Conservation (phyloP, 2,113 vertebrate genomes). For the Scopus umbretta region DNA sequence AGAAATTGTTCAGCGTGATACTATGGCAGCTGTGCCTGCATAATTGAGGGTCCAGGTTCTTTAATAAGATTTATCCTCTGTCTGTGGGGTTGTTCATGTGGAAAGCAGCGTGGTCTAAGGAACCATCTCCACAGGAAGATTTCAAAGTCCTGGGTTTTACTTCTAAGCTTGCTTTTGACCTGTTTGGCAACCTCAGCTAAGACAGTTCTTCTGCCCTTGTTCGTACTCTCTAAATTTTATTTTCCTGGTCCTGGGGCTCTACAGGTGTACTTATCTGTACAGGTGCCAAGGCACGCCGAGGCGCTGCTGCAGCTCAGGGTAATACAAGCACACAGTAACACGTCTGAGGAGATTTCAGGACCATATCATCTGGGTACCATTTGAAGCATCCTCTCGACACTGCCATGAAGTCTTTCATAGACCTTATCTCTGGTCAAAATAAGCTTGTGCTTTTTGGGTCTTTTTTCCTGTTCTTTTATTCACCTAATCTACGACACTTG, state of each 20-base stretch:
- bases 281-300: neutral
- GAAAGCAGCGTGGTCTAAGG: neutral
- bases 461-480: neutral
- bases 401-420: neutral
- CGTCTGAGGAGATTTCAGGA: neutral
- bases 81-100: neutral
- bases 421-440: neutral
- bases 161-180: neutral
- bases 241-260: neutral
- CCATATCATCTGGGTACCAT: rapidly evolving
- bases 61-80: neutral
- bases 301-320: neutral
- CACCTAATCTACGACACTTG: neutral
- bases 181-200: neutral
- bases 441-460: neutral
- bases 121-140: neutral
- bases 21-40: neutral
- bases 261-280: neutral
- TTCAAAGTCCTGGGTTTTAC: neutral
- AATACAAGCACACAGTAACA: rapidly evolving
- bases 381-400: neutral
- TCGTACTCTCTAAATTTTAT: neutral
- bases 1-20: neutral
- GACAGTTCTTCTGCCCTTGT: neutral
- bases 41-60: neutral